Evolutionary conservation across 2,113 vertebrate species (phyloP), one percentile per base, ranked within the genome.

Genomic region (Prunella himalayana): DNA sequence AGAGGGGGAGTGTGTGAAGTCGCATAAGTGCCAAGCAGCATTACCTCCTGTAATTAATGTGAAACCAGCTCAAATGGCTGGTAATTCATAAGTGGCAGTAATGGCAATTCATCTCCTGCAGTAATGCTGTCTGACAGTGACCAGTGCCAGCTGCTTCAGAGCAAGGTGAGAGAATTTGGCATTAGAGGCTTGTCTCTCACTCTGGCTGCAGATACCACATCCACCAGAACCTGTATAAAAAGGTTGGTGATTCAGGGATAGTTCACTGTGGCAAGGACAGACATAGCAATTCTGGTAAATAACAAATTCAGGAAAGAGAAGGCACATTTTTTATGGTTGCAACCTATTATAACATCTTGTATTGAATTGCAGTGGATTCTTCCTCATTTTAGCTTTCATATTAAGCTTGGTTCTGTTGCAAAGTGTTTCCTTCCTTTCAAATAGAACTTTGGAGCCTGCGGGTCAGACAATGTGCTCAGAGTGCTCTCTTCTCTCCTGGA

Each of bases 31-130:
- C 71, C 73, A 77, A 82, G 41, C 76, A 91, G 71, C 82, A 54
- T 71, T 86, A n/a, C 63, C 60, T 83, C 35, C 60, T 76, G 33
- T 93, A 90, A 93, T 93, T 66, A 70, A 59, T 53, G 82, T 80
- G 88, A 88, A 90, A 66, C 39, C 63, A 86, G 75, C 41, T 63
- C n/a, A 56, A 77, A 66, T 70, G 54, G 35, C 33, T 75, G 61
- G 23, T 68, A 66, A 61, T 81, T 42, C 82, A 37, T 49, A 61
- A 51, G 27, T 68, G 31, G 25, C 50, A 75, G 50, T 88, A 47
- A 59, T 90, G 59, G 71, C 88, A 65, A 66, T 88, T 77, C 42
- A 90, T 92, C 60, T 94, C 30, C 79, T 93, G 66, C 79, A 82
- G 10, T 73, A 64, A 49, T 70, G 39, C 37, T 88, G n/a, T 61